phyloP scores from a whole-genome alignment of 2,113 vertebrate genomes.

The Eubucco bourcierii region DNA sequence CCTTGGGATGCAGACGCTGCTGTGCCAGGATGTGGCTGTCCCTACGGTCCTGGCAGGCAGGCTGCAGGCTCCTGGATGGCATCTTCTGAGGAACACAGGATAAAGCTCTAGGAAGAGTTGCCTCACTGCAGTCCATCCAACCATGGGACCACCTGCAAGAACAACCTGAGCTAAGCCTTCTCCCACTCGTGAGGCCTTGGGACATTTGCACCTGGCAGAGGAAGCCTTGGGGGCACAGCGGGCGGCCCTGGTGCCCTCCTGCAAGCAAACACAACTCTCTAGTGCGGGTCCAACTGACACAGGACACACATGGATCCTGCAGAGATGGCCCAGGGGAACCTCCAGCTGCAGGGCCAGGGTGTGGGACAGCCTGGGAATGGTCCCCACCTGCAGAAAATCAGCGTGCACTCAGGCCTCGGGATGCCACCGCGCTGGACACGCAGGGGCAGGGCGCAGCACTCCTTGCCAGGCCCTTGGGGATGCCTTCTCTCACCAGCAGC shows the following conservation, averaged over 20 bases:
- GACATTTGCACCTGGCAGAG: rapidly evolving
- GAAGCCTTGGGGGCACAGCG: rapidly evolving
- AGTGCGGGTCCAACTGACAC: rapidly evolving
- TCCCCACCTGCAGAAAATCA: neutral
- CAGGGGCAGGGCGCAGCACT: neutral
- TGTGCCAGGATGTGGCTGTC: rapidly evolving
- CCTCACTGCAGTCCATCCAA: neutral
- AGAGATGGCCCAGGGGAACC: neutral
- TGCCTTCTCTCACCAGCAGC: neutral
- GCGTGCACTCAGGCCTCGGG: rapidly evolving
- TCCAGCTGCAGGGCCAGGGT: neutral
- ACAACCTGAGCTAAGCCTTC: neutral
- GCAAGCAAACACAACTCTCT: neutral
- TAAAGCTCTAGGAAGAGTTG: neutral
- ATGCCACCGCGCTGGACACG: rapidly evolving
- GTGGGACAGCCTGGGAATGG: rapidly evolving
- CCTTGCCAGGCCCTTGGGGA: rapidly evolving
- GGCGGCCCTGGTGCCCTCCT: rapidly evolving
- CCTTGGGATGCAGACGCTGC: rapidly evolving
- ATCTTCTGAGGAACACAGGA: rapidly evolving
- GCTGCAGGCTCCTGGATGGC: neutral
- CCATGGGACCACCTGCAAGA: neutral
- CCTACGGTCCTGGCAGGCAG: rapidly evolving
- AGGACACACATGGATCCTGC: neutral
- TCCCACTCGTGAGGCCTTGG: rapidly evolving